Evolutionary conservation across 1,140 invertebrate genomes (phyloP), one percentile per base, ranked within the genome.

Genomic region (Holcopasites calliopsidis): DNA sequence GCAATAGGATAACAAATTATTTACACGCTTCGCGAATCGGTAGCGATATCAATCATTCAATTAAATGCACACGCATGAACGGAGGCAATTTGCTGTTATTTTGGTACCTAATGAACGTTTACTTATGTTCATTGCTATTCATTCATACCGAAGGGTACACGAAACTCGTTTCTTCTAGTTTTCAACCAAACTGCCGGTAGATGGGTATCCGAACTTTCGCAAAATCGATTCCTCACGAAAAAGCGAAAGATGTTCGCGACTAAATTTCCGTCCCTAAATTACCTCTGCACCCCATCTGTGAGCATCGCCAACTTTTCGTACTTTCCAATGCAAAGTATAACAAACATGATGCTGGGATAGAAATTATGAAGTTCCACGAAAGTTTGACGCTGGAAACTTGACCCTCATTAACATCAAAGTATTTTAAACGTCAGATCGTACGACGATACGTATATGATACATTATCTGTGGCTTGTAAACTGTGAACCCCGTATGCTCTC

Each of bases 141-240:
- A n/a, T n/a, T n/a, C n/a, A n/a, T n/a, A n/a, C n/a, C n/a, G n/a
- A n/a, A n/a, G n/a, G n/a, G 60, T 1, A 18, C 28, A 33, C 28
- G 52, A 55, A 55, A 18, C 18, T 55, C 52, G 10, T 28, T 33
- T 5, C 10, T 38, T 38, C 35, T 10, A 38, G 35, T 10, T 38
- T 4, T 38, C n/a, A n/a, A n/a, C n/a, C n/a, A n/a, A n/a, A n/a
- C n/a, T n/a, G n/a, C 11, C 26, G 44, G 13, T 52, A 66, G 21
- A 50, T 66, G 21, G 49, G 40, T n/a, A 18, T n/a, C 7, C 8
- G 54, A 49, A 47, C 8, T 64, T 64, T 55, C 38, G 1, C 5
- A 21, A 70, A 28, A 70, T 70, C 33, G 35, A 44, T 69, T 18
- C 18, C 28, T 16, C 26, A 4, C 40, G n/a, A 50, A 42, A 42